Evolutionary conservation across 2,888 invertebrate genomes (phyloP).

Genomic region (Choristoneura rosaceana): DNA sequence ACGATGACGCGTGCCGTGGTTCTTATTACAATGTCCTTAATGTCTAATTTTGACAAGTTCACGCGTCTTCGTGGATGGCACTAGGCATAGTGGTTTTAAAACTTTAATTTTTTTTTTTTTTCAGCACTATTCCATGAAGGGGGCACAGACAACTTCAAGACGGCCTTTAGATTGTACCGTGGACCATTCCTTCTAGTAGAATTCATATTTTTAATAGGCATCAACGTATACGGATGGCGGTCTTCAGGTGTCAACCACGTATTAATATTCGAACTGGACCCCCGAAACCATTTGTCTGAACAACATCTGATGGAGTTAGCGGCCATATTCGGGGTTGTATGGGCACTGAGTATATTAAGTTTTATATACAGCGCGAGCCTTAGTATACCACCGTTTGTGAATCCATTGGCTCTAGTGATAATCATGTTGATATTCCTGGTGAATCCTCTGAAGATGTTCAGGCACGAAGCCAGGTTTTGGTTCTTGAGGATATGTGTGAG

Average conservation of each 20-base stretch:
- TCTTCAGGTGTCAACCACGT: slow-evolving; percentile 99
- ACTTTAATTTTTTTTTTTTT: slow-evolving; percentile 55
- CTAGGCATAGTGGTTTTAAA: too few species aligned
- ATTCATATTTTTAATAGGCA: slow-evolving; percentile 97
- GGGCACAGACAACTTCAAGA: slow-evolving; percentile 90
- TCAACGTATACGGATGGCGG: slow-evolving; percentile 98
- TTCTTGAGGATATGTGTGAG: slow-evolving; percentile 94
- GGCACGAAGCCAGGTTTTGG: slow-evolving; percentile 98
- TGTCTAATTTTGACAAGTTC: too few species aligned
- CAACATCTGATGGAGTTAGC: slow-evolving; percentile 98
- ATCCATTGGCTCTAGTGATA: slow-evolving; percentile 93
- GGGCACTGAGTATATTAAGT: slow-evolving; percentile 95
- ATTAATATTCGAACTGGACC: slow-evolving; percentile 98
- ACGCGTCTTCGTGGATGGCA: too few species aligned
- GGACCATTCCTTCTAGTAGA: slow-evolving; percentile 96
- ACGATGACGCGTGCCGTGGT: too few species aligned
- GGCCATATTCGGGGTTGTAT: slow-evolving; percentile 96
- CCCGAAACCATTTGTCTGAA: slow-evolving; percentile 96
- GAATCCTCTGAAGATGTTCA: slow-evolving; percentile 96
- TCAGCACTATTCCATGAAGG: slow-evolving; percentile 91
- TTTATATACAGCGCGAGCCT: slow-evolving; percentile 92
- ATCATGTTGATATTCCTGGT: slow-evolving; percentile 94
- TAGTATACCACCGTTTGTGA: slow-evolving; percentile 96
- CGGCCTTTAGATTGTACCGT: slow-evolving; percentile 96
- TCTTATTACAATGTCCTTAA: too few species aligned